Conservation (phyloP, 2,888 invertebrate species). For the Drosophila fungiperda region DNA sequence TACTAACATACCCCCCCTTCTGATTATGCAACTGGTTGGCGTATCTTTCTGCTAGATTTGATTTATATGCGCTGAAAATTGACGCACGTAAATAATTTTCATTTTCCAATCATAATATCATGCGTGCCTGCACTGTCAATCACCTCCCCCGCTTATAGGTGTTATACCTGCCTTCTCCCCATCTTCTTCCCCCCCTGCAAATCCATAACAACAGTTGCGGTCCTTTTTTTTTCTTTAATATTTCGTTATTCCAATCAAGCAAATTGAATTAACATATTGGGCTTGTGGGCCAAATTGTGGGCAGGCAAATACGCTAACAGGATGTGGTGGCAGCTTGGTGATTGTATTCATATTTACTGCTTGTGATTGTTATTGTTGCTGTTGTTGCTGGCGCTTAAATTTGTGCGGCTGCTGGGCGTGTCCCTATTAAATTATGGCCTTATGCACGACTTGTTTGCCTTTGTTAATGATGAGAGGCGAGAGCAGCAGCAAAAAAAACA, state of each 20-base stretch:
- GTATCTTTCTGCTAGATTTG: slow-evolving; percentile 67
- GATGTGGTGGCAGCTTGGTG: slow-evolving; percentile 41
- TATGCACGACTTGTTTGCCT: slow-evolving; percentile 70
- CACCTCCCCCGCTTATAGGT: slow-evolving; percentile 34
- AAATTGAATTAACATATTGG: slow-evolving; percentile 77
- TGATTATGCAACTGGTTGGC: slow-evolving; percentile 1
- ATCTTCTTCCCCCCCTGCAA: neutral
- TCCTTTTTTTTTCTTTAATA: slow-evolving; percentile 13
- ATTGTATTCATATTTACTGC: slow-evolving; percentile 31
- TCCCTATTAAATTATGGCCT: slow-evolving; percentile 66
- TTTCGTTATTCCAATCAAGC: slow-evolving; percentile 63
- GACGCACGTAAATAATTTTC: slow-evolving; percentile 78
- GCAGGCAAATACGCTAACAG: slow-evolving; percentile 20
- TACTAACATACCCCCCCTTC: neutral
- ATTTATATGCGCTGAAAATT: slow-evolving; percentile 72
- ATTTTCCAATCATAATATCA: slow-evolving; percentile 80
- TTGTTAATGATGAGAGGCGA: slow-evolving; percentile 60
- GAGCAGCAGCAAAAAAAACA: slow-evolving; percentile 33
- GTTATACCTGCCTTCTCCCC: neutral
- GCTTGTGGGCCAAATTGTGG: slow-evolving; percentile 25
- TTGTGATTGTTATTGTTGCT: slow-evolving; percentile 30
- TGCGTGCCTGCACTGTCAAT: slow-evolving; percentile 73
- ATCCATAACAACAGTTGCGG: slow-evolving; percentile 35
- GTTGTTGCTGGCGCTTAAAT: slow-evolving; percentile 47
- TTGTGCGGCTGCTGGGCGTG: slow-evolving; percentile 45